Percentiles rank a stretch among this genome's conserved stretches.
phyloP scores from a whole-genome alignment of 2,797 vertebrate genomes.

The Molothrus ater region DNA sequence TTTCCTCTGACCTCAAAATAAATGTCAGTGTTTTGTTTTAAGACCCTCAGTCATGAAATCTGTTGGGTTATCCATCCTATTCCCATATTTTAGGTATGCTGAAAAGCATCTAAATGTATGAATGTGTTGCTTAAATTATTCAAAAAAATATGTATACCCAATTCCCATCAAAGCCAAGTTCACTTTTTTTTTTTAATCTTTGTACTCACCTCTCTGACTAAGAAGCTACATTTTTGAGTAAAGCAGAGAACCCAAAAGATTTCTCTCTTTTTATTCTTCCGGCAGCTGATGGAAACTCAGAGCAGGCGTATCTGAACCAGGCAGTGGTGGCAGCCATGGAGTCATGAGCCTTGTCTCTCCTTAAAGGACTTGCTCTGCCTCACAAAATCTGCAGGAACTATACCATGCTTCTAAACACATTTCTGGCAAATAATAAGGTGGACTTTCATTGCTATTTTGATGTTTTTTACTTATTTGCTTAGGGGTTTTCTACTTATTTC shows the following conservation, averaged over 20 bases:
- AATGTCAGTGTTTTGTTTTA: not conserved
- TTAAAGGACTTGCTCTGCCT: not conserved
- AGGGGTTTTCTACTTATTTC: not conserved
- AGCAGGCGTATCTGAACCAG: not conserved
- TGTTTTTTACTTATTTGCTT: not conserved
- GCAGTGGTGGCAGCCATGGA: not conserved
- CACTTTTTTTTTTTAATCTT: not conserved
- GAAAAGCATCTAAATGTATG: not conserved
- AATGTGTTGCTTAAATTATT: not conserved
- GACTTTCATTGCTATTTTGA: not conserved
- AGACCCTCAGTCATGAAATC: not conserved
- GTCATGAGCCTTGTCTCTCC: not conserved
- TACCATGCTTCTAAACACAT: not conserved
- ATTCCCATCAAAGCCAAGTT: not conserved
- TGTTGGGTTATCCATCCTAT: not conserved
- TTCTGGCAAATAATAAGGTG: not conserved
- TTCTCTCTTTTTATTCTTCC: accelerated
- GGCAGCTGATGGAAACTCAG: not conserved
- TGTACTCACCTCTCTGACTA: not conserved
- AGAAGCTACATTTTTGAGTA: not conserved
- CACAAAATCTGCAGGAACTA: not conserved
- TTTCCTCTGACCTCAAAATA: not conserved
- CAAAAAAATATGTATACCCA: not conserved
- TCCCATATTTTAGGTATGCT: not conserved
- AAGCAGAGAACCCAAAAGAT: not conserved